phyloP scores from a whole-genome alignment of 1,140 invertebrate species.

The Caerostris extrusa region DNA sequence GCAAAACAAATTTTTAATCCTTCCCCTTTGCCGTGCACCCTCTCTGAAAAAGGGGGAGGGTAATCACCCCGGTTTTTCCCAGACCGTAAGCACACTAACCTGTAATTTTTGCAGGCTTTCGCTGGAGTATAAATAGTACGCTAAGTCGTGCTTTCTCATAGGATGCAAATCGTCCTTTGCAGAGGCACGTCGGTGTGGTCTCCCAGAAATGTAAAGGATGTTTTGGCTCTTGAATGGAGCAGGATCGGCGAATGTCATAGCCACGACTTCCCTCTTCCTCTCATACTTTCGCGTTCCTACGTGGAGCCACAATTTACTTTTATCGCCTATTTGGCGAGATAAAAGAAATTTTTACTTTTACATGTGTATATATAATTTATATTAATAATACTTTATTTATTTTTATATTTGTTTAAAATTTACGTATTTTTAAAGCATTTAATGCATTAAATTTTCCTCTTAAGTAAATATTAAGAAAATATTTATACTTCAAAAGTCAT shows the following conservation, averaged over 20 bases:
- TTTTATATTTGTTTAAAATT: too few species aligned
- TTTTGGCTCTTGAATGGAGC: conserved; percentile 13
- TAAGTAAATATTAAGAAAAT: too few species aligned
- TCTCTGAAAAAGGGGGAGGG: neutral
- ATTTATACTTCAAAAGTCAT: too few species aligned
- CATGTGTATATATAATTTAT: too few species aligned
- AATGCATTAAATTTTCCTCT: too few species aligned
- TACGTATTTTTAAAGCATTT: too few species aligned
- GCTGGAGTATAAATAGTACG: neutral
- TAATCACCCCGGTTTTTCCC: neutral
- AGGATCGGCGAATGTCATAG: conserved; percentile 38
- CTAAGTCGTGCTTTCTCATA: neutral
- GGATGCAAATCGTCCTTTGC: neutral
- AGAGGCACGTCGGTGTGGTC: neutral
- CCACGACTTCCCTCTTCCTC: conserved; percentile 42
- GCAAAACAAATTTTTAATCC: too few species aligned
- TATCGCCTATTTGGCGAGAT: conserved; percentile 38
- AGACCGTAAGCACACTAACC: neutral
- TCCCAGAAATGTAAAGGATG: conserved; percentile 14
- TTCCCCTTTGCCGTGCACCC: too few species aligned
- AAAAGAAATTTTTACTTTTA: neutral
- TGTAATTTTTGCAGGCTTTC: conserved; percentile 32
- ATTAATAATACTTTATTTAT: too few species aligned
- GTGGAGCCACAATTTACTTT: neutral
- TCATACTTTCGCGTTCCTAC: neutral